Evolutionary conservation across 2,888 invertebrate species (phyloP).

Genomic region (Glomeris marginata): DNA sequence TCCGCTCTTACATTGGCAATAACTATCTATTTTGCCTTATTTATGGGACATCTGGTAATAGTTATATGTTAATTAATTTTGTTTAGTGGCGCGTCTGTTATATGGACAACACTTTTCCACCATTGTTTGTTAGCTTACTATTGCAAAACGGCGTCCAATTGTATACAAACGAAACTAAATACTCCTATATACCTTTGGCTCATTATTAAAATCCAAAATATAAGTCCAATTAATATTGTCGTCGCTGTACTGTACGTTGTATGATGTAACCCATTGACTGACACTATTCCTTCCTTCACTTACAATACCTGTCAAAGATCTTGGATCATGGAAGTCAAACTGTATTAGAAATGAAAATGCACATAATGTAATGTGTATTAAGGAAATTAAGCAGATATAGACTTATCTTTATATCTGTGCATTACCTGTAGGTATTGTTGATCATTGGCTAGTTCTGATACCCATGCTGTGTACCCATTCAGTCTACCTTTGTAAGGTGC

Average conservation of each 20-base stretch:
- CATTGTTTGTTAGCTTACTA: neutral
- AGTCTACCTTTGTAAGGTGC: constrained; percentile 34
- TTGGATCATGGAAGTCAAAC: constrained; percentile 60
- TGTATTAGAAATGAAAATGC: too few species aligned
- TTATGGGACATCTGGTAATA: too few species aligned
- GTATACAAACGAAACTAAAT: neutral
- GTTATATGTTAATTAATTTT: too few species aligned
- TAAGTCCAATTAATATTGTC: constrained; percentile 48
- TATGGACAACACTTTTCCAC: too few species aligned
- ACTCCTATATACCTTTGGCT: constrained; percentile 35
- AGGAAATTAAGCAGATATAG: constrained; percentile 1
- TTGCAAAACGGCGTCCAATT: neutral
- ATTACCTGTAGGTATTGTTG: constrained; percentile 17
- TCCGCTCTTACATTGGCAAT: too few species aligned
- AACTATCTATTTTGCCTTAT: too few species aligned
- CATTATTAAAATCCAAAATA: constrained; percentile 33
- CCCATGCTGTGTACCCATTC: constrained; percentile 25
- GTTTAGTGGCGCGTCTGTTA: too few species aligned
- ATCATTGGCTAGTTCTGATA: constrained; percentile 18
- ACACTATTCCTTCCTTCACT: constrained; percentile 46
- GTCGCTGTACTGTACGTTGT: constrained; percentile 54
- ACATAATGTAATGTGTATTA: constrained; percentile 15
- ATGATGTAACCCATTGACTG: constrained; percentile 53
- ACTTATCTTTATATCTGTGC: neutral
- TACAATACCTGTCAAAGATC: constrained; percentile 59